These are phyloP conservation scores for Aplochiton taeniatus DNA, from an alignment of 2,797 vertebrate species.

Conservation along the genomic window DNA sequence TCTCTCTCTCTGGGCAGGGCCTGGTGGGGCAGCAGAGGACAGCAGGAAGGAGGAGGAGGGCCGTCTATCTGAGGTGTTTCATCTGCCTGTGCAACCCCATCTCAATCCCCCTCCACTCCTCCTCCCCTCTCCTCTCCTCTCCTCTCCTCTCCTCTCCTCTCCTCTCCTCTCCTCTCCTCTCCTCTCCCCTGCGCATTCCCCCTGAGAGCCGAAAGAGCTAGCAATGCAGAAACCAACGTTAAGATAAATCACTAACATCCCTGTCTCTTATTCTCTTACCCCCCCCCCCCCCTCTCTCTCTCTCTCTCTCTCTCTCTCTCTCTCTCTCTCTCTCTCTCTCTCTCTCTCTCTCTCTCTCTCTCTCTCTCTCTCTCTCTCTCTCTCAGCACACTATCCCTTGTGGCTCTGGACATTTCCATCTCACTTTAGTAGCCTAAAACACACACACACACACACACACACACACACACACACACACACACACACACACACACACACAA, in stretches of 20 bases:
- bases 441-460: neutral
- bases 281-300: slow-evolving; percentile 57
- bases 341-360: slow-evolving; percentile 12
- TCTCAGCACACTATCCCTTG: slow-evolving; percentile 37
- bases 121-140: neutral
- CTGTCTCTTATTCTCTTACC: too few relatives aligned
- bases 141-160: neutral
- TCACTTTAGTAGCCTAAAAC: slow-evolving; percentile 35
- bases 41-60: neutral
- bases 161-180: neutral
- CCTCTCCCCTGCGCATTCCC: slow-evolving; percentile 54
- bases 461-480: neutral
- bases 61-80: neutral
- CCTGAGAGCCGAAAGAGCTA: slow-evolving; percentile 65
- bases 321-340: slow-evolving; percentile 47
- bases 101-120: neutral
- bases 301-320: slow-evolving; percentile 39
- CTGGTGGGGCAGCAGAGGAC: slow-evolving; percentile 32
- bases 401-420: slow-evolving; percentile 55
- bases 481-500: neutral
- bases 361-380: slow-evolving; percentile 48
- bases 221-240: slow-evolving; percentile 69
- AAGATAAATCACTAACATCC: slow-evolving; percentile 70
- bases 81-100: neutral
- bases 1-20: slow-evolving; percentile 45